Base-by-base conservation (phyloP, 2,113 vertebrate species). In the Patagioenas fasciata region DNA sequence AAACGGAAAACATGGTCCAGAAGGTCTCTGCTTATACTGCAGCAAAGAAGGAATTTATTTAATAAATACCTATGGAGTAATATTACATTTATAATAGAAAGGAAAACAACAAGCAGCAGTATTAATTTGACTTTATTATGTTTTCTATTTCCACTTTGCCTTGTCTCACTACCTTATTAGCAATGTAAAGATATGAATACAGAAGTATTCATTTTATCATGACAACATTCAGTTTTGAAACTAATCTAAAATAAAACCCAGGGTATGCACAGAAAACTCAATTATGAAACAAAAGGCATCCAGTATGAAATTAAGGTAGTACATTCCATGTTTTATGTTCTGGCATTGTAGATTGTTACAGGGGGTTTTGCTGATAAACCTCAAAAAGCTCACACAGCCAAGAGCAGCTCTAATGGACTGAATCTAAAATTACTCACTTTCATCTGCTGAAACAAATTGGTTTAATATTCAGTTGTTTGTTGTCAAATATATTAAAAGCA, bases 211-310 rank as follows among this genome's bases (percentile, higher is more conserved):
- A 64, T 94, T 91, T 95, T 93, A 85, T 95, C 72, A 82, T 91
- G 54, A 70, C 80, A 91, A 84, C 81, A 93, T 91, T 96, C 77
- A 73, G 71, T 95, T 96, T 95, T 92, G 78, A 97, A 96, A 95
- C 77, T 92, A 91, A 95, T 93, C 86, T 97, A 91, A 97, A 97
- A 95, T 97, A 91, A 96, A 97, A 93, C 80, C 58, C 44, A 95
- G 51, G 11, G 25, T 57, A 92, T 83, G 48, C 80, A 88, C 25
- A 75, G 73, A 84, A 97, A 97, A 95, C 72, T 96, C 86, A 88
- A 79, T 96, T 96, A 94, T 82, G 80, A 95, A 96, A 97, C 92
- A 97, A 96, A 97, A 97, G 77, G 67, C 90, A 95, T 94, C 75
- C 65, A 83, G 71, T 95, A 90, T 95, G 84, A 97, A 97, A 97